These are phyloP conservation scores for Heteromormyrus szaboi DNA, from an alignment of 2,797 vertebrate genomes.

Conservation along the genomic window DNA sequence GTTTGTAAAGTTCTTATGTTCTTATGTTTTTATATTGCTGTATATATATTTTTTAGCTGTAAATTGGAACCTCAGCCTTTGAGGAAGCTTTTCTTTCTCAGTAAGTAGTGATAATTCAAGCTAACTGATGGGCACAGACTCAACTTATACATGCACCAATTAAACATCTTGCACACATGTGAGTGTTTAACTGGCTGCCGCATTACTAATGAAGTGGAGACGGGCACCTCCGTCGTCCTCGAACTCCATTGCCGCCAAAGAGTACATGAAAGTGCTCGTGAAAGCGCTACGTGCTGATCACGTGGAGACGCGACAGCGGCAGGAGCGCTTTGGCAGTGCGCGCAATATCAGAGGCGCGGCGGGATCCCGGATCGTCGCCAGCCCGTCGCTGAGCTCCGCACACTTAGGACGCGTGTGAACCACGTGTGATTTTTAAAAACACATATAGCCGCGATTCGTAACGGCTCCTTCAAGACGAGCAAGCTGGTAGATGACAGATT, in stretches of 20 bases:
- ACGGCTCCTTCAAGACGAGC: conserved; percentile 39
- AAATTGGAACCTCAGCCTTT: background rate
- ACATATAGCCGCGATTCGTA: conserved; percentile 54
- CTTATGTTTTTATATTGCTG: background rate
- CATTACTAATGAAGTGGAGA: background rate
- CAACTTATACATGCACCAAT: background rate
- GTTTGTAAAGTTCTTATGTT: too few species aligned
- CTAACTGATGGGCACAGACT: background rate
- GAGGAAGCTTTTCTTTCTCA: background rate
- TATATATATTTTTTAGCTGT: background rate
- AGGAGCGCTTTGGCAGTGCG: conserved; percentile 65
- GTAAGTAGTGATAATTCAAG: background rate
- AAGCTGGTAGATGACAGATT: conserved; percentile 35
- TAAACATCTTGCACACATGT: background rate
- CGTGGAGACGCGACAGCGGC: conserved; percentile 69
- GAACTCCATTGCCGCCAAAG: conserved; percentile 47
- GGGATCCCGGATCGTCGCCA: conserved; percentile 28
- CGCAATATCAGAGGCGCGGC: conserved; percentile 68
- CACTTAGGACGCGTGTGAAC: background rate
- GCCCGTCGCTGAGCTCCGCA: background rate
- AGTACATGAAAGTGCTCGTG: conserved; percentile 61
- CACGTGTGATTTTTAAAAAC: conserved; percentile 35
- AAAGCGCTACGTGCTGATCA: conserved; percentile 70
- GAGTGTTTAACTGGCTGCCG: background rate
- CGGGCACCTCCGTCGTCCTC: background rate